Evolutionary conservation across 2,797 vertebrate species (phyloP).

Genomic region (Serranus cabrilla): DNA sequence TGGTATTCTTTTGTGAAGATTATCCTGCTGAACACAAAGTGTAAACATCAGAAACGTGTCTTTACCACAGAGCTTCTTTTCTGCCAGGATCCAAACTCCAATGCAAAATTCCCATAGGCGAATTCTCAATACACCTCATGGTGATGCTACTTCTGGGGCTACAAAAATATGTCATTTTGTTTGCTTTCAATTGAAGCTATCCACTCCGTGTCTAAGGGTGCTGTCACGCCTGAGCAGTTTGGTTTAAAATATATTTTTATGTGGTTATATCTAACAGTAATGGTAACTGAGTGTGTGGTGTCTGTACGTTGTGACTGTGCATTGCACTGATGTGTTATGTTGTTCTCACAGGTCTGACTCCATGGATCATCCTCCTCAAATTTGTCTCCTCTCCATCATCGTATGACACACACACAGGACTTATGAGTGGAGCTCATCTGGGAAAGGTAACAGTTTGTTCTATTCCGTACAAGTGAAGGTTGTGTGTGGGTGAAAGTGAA

Average conservation of each 20-base stretch:
- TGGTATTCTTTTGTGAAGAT: too few species aligned
- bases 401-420: conserved; percentile 25
- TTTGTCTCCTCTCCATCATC: conserved; percentile 29
- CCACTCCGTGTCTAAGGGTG: too few species aligned
- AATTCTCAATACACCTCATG: too few species aligned
- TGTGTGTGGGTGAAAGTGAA: conserved; percentile 45
- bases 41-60: neutral
- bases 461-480: conserved; percentile 17
- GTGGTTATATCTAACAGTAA: neutral
- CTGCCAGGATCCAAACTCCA: neutral
- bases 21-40: neutral
- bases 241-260: neutral
- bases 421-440: conserved; percentile 43
- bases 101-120: neutral
- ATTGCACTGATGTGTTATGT: conserved; percentile 8
- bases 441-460: conserved; percentile 35
- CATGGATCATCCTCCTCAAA: conserved; percentile 17
- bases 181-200: too few species aligned
- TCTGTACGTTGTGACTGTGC: conserved; percentile 5
- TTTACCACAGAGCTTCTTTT: neutral
- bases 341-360: conserved; percentile 19
- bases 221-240: too few species aligned
- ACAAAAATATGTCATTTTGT: too few species aligned
- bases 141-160: too few species aligned
- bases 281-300: neutral